A percentile compares a stretch with the other conserved stretches of the same genome.
Evolutionary conservation across 2,888 invertebrate genomes (phyloP).

Genomic region (Beris morrisii): DNA sequence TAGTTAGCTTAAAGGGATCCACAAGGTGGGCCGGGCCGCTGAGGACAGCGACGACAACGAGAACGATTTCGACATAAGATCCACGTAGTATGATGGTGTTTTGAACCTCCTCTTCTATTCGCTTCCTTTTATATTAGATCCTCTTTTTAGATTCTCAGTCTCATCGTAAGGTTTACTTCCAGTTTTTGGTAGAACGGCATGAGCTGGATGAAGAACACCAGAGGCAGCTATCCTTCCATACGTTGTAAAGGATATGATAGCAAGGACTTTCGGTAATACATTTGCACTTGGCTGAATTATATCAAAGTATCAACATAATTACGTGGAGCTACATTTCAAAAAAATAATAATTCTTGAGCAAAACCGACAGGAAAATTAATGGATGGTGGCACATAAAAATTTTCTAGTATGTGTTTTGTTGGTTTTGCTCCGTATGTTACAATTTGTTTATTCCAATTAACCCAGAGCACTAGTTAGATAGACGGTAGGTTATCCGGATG

Average conservation of each 20-base stretch:
- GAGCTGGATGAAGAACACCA: too few species aligned
- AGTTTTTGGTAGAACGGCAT: too few species aligned
- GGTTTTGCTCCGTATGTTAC: too few species aligned
- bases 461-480: too few species aligned
- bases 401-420: too few species aligned
- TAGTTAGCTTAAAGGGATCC: conserved; percentile 4
- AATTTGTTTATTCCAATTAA: too few species aligned
- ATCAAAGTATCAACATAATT: conserved; percentile 30
- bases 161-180: not conserved
- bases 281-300: conserved; percentile 26
- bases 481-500: too few species aligned
- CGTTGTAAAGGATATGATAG: not conserved
- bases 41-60: not conserved
- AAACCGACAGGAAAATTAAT: conserved; percentile 30
- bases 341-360: not conserved
- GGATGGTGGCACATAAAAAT: not conserved
- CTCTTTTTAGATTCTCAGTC: not conserved
- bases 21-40: not conserved
- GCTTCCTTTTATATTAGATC: not conserved
- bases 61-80: too few species aligned
- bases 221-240: too few species aligned
- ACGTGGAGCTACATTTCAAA: conserved; percentile 16
- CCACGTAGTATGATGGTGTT: not conserved
- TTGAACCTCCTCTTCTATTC: not conserved
- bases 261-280: not conserved